Base-by-base conservation (phyloP, 2,797 vertebrate genomes). In the Diplodus puntazzo region DNA sequence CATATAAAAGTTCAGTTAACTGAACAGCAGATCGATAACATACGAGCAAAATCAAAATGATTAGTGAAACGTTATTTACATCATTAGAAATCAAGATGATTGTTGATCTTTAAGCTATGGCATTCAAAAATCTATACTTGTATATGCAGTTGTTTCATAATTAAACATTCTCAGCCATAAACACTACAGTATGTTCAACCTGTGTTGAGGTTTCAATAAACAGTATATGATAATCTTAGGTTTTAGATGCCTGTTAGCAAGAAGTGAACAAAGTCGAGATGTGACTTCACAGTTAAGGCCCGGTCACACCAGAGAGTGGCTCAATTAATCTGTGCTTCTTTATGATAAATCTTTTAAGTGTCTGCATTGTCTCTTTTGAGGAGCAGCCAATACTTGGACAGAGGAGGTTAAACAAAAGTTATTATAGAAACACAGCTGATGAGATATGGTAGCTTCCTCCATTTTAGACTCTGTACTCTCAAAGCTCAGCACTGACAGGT, bases 51-150 rank as follows among this genome's bases (percentile, higher is more conserved):
- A 87, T 82, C 1, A 63, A 78, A 75, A 58, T 65, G 2, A 82
- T 53, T 20, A 45, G 77, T 52, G 34, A 70, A 58, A 82, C 21
- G 27, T n/a, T 79, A 84, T 83, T 75, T 79, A 90, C 81, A 92
- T 46, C 60, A 85, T 68, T 25, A 83, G 66, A 90, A 68, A 65
- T 55, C 12, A 78, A 73, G 13, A 75, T 62, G 27, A 58, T 2
- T 48, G 53, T 71, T 45, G 21, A 72, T 64, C 30, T 14, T 57
- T 58, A 17, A 43, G n/a, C 7, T 42, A 39, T 62, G 63, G 45
- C 68, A 78, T 87, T 68, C 66, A 71, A 30, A 80, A 65, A 66
- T 59, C 18, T 72, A 39, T 53, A 73, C 39, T 42, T 48, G 12
- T 34, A 75, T 39, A 80, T 66, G 21, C 39, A 50, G 42, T 34